Evolutionary conservation across 2,888 invertebrate genomes (phyloP).

Genomic region (Ligdia adustata): DNA sequence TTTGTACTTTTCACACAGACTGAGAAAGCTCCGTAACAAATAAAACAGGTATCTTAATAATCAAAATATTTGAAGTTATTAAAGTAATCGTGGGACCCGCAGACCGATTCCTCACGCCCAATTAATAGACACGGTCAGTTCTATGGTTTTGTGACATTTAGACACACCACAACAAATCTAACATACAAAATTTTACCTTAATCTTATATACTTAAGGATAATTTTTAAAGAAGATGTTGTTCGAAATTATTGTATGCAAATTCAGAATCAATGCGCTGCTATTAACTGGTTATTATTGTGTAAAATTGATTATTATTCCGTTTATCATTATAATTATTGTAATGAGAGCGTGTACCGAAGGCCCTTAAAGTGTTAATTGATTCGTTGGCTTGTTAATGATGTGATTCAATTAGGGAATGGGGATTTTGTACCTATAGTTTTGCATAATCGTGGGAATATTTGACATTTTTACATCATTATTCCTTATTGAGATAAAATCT

Average conservation of each 20-base stretch:
- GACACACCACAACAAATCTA: conserved; percentile 14
- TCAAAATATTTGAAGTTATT: conserved; percentile 16
- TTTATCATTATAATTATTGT: conserved; percentile 30
- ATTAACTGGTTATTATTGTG: conserved; percentile 46
- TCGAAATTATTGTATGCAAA: conserved; percentile 47
- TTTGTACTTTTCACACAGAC: neutral
- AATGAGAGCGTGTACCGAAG: conserved; percentile 39
- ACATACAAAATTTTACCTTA: neutral
- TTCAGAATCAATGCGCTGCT: conserved; percentile 36
- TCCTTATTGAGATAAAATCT: no score
- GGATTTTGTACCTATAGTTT: neutral
- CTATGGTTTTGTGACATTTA: conserved; percentile 25
- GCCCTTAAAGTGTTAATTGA: conserved; percentile 44
- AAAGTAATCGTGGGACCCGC: conserved; percentile 21
- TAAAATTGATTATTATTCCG: no score
- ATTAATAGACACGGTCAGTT: conserved; percentile 37
- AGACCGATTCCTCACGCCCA: conserved; percentile 19
- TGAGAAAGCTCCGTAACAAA: conserved; percentile 4
- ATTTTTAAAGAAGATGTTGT: neutral
- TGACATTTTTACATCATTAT: neutral
- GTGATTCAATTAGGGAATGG: conserved; percentile 8
- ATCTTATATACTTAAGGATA: neutral
- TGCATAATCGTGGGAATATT: neutral
- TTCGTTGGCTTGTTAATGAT: conserved; percentile 34
- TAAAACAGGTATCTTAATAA: conserved; percentile 15